Evolutionary conservation across 2,888 invertebrate genomes (phyloP).

Genomic region (Tipula helvola): DNA sequence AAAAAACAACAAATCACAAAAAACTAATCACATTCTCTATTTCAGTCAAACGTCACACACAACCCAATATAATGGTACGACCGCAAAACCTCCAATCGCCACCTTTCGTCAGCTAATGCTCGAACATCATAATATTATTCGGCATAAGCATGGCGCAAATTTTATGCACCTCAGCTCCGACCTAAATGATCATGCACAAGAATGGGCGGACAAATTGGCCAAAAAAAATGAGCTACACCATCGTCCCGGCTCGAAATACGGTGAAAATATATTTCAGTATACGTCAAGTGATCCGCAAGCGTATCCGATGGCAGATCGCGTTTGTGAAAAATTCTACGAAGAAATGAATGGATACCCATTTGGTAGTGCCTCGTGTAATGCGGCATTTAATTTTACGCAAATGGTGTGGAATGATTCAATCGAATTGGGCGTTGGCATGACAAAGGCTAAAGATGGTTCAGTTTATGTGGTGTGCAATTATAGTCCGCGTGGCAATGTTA

Average conservation of each 20-base stretch:
- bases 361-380: conserved; percentile 37
- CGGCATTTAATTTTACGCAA: conserved; percentile 58
- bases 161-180: background rate
- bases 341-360: conserved; percentile 38
- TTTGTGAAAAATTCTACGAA: conserved; percentile 43
- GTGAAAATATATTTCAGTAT: conserved; percentile 45
- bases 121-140: background rate
- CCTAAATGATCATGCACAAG: conserved; percentile 35
- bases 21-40: background rate
- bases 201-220: conserved; percentile 59
- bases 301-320: conserved; percentile 40
- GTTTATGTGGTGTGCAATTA: conserved; percentile 55
- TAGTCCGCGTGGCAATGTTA: conserved; percentile 22
- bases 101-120: background rate
- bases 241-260: conserved; percentile 48
- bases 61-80: background rate
- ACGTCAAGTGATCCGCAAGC: conserved; percentile 42
- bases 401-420: conserved; percentile 57
- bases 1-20: background rate
- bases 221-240: conserved; percentile 50
- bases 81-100: background rate
- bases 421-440: conserved; percentile 60
- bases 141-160: background rate
- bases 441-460: conserved; percentile 60
- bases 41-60: background rate